phyloP scores from a whole-genome alignment of 2,888 invertebrate genomes.

The Endomychus coccineus region DNA sequence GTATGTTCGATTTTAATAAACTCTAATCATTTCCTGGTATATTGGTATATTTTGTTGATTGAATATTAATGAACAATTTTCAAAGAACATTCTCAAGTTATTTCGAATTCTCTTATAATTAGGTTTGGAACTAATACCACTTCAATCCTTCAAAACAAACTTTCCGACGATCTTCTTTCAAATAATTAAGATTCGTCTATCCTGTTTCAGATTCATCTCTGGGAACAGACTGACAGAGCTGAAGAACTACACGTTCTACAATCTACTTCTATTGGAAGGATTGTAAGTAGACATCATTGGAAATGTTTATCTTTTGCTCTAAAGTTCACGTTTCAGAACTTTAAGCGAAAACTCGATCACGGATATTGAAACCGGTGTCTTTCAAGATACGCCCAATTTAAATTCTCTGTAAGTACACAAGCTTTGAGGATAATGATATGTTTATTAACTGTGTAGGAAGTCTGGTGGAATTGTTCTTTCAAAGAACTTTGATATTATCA shows the following conservation, averaged over 20 bases:
- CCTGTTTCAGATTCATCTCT: slow-evolving; percentile 46
- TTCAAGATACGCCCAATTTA: slow-evolving; percentile 42
- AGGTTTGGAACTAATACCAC: neutral
- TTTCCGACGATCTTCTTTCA: too few relatives aligned
- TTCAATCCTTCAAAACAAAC: slow-evolving; percentile 6
- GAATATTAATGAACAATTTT: too few relatives aligned
- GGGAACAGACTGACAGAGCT: slow-evolving; percentile 44
- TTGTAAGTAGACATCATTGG: slow-evolving; percentile 37
- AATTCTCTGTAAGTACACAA: slow-evolving; percentile 45
- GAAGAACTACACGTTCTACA: slow-evolving; percentile 43
- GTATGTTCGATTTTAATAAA: too few relatives aligned
- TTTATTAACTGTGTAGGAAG: too few relatives aligned
- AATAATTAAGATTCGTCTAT: too few relatives aligned
- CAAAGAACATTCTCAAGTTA: too few relatives aligned
- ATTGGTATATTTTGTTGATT: too few relatives aligned
- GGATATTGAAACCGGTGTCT: slow-evolving; percentile 41
- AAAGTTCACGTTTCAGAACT: slow-evolving; percentile 35
- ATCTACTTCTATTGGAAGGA: slow-evolving; percentile 41
- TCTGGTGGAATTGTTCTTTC: too few relatives aligned
- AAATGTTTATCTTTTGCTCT: neutral
- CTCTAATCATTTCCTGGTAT: too few relatives aligned
- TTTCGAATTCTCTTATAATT: too few relatives aligned
- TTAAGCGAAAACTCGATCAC: slow-evolving; percentile 44
- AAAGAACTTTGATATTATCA: too few relatives aligned
- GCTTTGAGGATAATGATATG: too few relatives aligned